Percentiles rank a stretch among this genome's conserved stretches.
These are phyloP conservation scores for Aproaerema taeniolella DNA, from an alignment of 2,888 invertebrate species.

Conservation along the genomic window DNA sequence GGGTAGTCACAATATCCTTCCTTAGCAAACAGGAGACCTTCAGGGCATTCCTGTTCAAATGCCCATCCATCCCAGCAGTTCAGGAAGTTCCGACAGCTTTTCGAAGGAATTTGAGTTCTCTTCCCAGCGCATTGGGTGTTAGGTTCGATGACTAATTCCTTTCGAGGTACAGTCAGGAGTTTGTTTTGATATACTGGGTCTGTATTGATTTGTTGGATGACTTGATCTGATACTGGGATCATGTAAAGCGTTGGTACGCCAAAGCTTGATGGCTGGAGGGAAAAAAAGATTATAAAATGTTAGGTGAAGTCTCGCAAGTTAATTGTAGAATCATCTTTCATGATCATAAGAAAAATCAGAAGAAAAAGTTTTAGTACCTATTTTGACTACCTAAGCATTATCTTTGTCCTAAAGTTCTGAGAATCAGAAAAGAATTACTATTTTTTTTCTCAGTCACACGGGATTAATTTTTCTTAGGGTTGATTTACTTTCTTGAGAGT, in stretches of 20 bases:
- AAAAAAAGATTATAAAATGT: neutral
- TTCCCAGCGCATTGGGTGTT: conserved; percentile 60
- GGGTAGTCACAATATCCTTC: conserved; percentile 81
- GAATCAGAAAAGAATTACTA: too few relatives aligned
- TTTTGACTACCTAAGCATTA: too few relatives aligned
- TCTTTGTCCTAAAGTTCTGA: too few relatives aligned
- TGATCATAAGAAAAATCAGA: too few relatives aligned
- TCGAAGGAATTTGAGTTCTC: conserved; percentile 80
- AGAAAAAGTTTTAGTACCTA: too few relatives aligned
- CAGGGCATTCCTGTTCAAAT: conserved; percentile 81
- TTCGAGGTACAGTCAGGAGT: conserved; percentile 39
- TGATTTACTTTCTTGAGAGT: too few relatives aligned
- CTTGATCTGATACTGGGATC: conserved; percentile 61
- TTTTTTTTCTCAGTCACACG: too few relatives aligned
- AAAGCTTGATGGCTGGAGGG: conserved; percentile 33
- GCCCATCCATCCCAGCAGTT: conserved; percentile 85
- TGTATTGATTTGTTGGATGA: conserved; percentile 49
- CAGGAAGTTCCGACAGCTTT: conserved; percentile 78
- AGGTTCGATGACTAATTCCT: conserved; percentile 44
- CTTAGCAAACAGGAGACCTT: conserved; percentile 78
- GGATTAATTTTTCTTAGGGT: too few relatives aligned
- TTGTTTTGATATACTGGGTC: conserved; percentile 58
- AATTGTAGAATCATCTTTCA: too few relatives aligned
- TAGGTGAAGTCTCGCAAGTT: neutral
- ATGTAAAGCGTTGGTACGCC: conserved; percentile 48